Evolutionary conservation across 2,797 vertebrate genomes (phyloP), one percentile per base, ranked within the genome.

Genomic region (Erpetoichthys calabaricus): DNA sequence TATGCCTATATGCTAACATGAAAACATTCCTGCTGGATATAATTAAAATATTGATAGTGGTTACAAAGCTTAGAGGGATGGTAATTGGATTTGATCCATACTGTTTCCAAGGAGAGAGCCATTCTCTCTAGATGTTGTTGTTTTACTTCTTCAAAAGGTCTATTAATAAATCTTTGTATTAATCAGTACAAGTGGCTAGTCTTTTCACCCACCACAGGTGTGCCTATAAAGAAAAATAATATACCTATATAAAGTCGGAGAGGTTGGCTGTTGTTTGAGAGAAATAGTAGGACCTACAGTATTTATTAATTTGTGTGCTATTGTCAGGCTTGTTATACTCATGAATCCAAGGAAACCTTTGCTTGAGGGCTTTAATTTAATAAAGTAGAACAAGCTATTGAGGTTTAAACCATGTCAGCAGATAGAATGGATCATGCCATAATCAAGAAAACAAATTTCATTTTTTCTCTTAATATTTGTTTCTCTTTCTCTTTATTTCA

Each of bases 21-120:
- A 54, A 41, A 54, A 6, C 6, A 7, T 42, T 8, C 53, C 41
- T 54, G 53, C 41, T 54, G 53, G 53, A 54, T 42, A 54, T 42
- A 54, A 42, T 42, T 54, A 42, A 54, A 54, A 54, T 54, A 54
- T 54, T 43, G 53, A 54, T 54, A 54, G 6, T 54, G n/a, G 53
- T 54, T 41, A 54, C 41, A 41, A 42, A 54, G 50, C 53, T 44
- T 41, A 54, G 6, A 44, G 53, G 9, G 53, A 8, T 54, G 41
- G 42, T 54, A 54, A 54, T 54, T 54, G 53, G 41, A 42, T 54
- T 54, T 54, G 6, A 54, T 54, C 53, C 41, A 54, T 42, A 41
- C 53, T 54, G 53, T 54, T 4, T 43, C 53, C 5, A 8, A 53
- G 42, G 53, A 54, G 44, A 42, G 4, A 7, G 42, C 41, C n/a